These are phyloP conservation scores for Nemotelus pantherinus DNA, from an alignment of 2,888 invertebrate species.

Conservation along the genomic window DNA sequence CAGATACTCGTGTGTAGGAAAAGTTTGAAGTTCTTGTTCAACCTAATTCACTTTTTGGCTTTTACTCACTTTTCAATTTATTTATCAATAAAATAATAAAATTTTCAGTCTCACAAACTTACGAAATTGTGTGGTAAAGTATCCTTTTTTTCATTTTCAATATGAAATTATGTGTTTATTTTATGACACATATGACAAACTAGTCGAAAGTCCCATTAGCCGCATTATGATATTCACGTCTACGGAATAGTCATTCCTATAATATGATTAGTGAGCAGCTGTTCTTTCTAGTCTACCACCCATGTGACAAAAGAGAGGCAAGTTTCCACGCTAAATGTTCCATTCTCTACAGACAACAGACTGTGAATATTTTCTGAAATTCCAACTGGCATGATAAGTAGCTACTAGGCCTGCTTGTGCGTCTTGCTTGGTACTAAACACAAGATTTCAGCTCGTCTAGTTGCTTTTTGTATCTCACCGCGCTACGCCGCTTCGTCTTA, in stretches of 20 bases:
- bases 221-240: too few relatives aligned
- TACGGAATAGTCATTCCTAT: background rate
- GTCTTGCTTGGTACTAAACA: background rate
- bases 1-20: too few relatives aligned
- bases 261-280: constrained; percentile 33
- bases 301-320: constrained; percentile 14
- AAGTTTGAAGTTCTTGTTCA: too few relatives aligned
- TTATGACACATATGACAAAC: too few relatives aligned
- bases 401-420: constrained; percentile 9
- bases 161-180: too few relatives aligned
- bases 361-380: constrained; percentile 36
- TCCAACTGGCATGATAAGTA: constrained; percentile 37
- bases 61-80: too few relatives aligned
- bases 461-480: background rate
- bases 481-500: background rate
- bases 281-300: constrained; percentile 34
- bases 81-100: too few relatives aligned
- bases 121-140: too few relatives aligned
- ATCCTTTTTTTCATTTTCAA: too few relatives aligned
- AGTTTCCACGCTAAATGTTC: constrained; percentile 36
- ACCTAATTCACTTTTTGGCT: too few relatives aligned
- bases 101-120: too few relatives aligned
- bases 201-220: too few relatives aligned
- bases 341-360: constrained; percentile 31
- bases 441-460: background rate